Percentiles rank a stretch among this genome's conserved stretches.
Conservation (phyloP, 2,888 invertebrate species). For the Ormyrus labotus region DNA sequence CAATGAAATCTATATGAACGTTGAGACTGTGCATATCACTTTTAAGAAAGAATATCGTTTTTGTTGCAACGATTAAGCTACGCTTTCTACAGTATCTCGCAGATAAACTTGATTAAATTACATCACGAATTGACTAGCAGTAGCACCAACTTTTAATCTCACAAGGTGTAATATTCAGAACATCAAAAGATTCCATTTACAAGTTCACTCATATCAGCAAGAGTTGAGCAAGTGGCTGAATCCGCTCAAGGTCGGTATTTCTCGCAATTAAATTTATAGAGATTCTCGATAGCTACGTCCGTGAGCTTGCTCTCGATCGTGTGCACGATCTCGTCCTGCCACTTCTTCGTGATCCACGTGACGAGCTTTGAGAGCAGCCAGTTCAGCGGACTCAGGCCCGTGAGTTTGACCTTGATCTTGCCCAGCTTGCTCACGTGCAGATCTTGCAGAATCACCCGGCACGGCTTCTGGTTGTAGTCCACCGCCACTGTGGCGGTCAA, state of each 20-base stretch:
- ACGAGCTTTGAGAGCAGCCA: slow-evolving; percentile 56
- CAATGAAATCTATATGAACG: too few species aligned
- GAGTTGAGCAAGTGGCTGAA: background rate
- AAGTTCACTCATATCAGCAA: background rate
- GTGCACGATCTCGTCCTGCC: slow-evolving; percentile 55
- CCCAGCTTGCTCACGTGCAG: slow-evolving; percentile 59
- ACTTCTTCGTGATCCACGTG: slow-evolving; percentile 58
- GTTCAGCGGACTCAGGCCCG: slow-evolving; percentile 60
- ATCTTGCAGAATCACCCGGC: slow-evolving; percentile 53
- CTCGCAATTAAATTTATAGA: slow-evolving; percentile 60
- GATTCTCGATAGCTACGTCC: slow-evolving; percentile 28
- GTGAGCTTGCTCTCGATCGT: slow-evolving; percentile 54
- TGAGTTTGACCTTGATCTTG: slow-evolving; percentile 57
- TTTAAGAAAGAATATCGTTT: too few species aligned
- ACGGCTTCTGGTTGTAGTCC: slow-evolving; percentile 60
- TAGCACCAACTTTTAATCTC: background rate
- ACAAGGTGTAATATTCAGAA: too few species aligned
- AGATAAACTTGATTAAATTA: too few species aligned
- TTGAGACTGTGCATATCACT: too few species aligned
- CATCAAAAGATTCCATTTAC: too few species aligned
- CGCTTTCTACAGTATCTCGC: too few species aligned
- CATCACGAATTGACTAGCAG: background rate
- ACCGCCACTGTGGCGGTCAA: slow-evolving; percentile 51
- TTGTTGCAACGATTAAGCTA: too few species aligned
- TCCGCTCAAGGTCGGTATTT: slow-evolving; percentile 56